A percentile compares a stretch with the other conserved stretches of the same genome.
Conservation (phyloP, 37 sponge, comb jelly and placozoan species). For the Eunapius fragilis region DNA sequence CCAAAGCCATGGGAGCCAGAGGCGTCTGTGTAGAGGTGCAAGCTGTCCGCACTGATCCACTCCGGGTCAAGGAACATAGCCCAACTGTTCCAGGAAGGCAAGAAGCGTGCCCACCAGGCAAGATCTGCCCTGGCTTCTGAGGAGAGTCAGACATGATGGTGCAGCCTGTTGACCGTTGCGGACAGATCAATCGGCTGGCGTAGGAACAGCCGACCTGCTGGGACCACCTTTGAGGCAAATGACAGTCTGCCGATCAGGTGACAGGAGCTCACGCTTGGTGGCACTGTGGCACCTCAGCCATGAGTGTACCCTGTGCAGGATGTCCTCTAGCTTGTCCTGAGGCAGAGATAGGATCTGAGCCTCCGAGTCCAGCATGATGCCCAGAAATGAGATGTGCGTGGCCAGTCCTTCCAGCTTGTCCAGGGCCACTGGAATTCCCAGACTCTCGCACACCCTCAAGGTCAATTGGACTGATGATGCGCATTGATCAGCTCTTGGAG, state of each 20-base stretch:
- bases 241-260: conserved; percentile 15
- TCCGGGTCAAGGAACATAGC: conserved; percentile 10
- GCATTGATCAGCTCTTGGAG: too few relatives aligned
- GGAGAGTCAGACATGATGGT: conserved; percentile 1
- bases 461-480: not conserved
- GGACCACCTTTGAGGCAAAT: conserved; percentile 21
- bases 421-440: conserved; percentile 6
- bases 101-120: not conserved
- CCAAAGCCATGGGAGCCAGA: conserved; percentile 14
- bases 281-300: not conserved
- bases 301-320: not conserved
- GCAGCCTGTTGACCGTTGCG: not conserved
- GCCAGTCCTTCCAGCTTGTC: not conserved
- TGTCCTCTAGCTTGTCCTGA: not conserved
- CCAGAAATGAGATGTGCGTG: conserved; percentile 18
- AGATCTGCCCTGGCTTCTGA: conserved; percentile 8
- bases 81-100: not conserved
- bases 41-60: conserved; percentile 1
- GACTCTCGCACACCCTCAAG: not conserved
- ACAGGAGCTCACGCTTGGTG: conserved; percentile 30
- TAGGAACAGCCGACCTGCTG: conserved; percentile 8
- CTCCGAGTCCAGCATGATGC: conserved; percentile 11
- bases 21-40: conserved; percentile 14
- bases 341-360: conserved; percentile 1
- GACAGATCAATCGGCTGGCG: conserved; percentile 31